Evolutionary conservation across 2,888 invertebrate species (phyloP), one percentile per base, ranked within the genome.

Genomic region (Meloe dianella): DNA sequence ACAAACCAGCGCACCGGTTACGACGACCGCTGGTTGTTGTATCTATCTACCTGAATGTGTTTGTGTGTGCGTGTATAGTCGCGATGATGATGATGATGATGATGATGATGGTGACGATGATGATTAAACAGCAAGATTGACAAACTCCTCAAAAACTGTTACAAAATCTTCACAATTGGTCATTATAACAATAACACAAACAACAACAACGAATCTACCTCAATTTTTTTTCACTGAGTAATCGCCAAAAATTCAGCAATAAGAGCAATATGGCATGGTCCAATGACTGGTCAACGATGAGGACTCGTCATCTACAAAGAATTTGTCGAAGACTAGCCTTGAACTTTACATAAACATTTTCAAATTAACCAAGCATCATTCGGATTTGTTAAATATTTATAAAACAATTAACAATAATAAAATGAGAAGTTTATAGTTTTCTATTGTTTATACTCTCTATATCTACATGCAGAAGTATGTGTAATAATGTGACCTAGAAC

Each of bases 241-340:
- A 54, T 54, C 54, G 22, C 1, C 24, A 14, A 24, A 54, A 54
- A 54, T 54, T 54, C 6, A 6, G 24, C 54, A 54, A 54, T 24
- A 54, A 24, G 24, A 24, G 54, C 54, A 54, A 24, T 22, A n/a
- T 41, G n/a, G 47, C 47, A 20, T 47, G 47, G 47, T 47, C 20
- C 20, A 20, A 47, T 47, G 47, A 20, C 20, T 47, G 47, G 47
- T 20, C 47, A 47, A 47, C 47, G 54, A 4, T 12, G 6, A 14
- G 22, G 6, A 24, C 67, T 70, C 70, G 73, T 71, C 73, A 71
- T 69, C 70, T 61, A 59, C 41, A 61, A 73, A 71, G 71, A 73
- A 73, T 73, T 71, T 68, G 68, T 63, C 66, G 61, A 71, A 69
- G 67, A 67, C 57, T 66, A 71, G 60, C 67, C 71, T 71, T 71